Conservation (phyloP, 2,888 invertebrate species). For the Plutella xylostella region DNA sequence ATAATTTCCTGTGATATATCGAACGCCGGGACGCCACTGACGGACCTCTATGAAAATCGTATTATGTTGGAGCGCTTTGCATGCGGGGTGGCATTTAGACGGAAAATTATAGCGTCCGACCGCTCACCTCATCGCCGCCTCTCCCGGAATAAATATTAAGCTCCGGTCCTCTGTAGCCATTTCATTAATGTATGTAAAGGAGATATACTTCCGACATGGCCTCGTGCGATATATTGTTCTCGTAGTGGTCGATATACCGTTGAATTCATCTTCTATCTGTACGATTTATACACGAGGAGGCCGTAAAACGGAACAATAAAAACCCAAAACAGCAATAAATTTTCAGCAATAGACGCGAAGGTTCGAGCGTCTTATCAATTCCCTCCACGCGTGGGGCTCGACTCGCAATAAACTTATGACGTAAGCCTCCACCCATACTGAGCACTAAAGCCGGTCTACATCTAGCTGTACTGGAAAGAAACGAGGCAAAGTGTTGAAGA, state of each 20-base stretch:
- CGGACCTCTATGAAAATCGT: conserved; percentile 55
- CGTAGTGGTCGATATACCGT: conserved; percentile 52
- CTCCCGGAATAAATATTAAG: conserved; percentile 10
- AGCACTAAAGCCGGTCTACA: conserved; percentile 19
- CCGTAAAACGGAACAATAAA: conserved; percentile 72
- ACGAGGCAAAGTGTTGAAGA: conserved; percentile 40
- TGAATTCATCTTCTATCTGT: conserved; percentile 68
- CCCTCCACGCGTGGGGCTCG: conserved; percentile 57
- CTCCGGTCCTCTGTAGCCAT: conserved; percentile 14
- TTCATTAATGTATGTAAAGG: conserved; percentile 30
- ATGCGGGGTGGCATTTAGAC: conserved; percentile 31
- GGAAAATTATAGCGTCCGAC: conserved; percentile 21
- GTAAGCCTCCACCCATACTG: conserved; percentile 30
- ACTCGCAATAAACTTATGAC: conserved; percentile 65
- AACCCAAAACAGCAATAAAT: conserved; percentile 72
- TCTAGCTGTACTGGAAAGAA: conserved; percentile 10
- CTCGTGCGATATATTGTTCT: conserved; percentile 2
- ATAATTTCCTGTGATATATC: conserved; percentile 67
- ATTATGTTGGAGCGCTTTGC: conserved; percentile 25
- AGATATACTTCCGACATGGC: conserved; percentile 11
- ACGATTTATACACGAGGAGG: conserved; percentile 66
- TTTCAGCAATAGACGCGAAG: conserved; percentile 69
- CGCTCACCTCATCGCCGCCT: conserved; percentile 11
- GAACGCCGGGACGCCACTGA: conserved; percentile 45
- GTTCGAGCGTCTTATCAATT: conserved; percentile 70